A percentile compares a stretch with the other conserved stretches of the same genome.
phyloP scores from a whole-genome alignment of 2,797 vertebrate species.

The Kryptopterus vitreolus region DNA sequence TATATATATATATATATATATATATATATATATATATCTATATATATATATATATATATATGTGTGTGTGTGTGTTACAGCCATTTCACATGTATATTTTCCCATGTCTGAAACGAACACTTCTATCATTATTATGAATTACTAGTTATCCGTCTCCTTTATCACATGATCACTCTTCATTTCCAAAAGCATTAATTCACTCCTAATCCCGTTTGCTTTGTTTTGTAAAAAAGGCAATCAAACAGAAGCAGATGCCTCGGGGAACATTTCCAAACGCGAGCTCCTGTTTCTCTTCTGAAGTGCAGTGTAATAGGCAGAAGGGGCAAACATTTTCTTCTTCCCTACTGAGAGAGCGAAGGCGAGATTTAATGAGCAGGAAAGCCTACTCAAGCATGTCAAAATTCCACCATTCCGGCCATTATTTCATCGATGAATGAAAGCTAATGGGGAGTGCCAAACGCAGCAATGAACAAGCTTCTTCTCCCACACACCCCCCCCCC shows the following conservation, averaged over 20 bases:
- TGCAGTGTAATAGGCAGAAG: constrained; percentile 48
- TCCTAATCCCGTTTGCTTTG: constrained; percentile 14
- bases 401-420: constrained; percentile 49
- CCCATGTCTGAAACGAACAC: no score
- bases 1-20: no score
- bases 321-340: constrained; percentile 51
- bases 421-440: constrained; percentile 60
- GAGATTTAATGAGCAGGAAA: constrained; percentile 79
- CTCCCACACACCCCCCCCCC: no score
- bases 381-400: constrained; percentile 62
- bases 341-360: constrained; percentile 44
- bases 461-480: constrained; percentile 70
- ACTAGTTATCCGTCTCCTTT: background rate
- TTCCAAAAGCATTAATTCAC: background rate
- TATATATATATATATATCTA: no score
- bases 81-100: no score
- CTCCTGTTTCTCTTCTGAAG: constrained; percentile 37
- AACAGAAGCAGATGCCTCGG: constrained; percentile 14
- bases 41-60: no score
- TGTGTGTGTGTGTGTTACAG: no score
- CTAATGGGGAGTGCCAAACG: constrained; percentile 84
- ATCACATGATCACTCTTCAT: background rate
- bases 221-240: constrained; percentile 17
- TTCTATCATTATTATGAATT: background rate
- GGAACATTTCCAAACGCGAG: constrained; percentile 34